Conservation (phyloP, 2,113 vertebrate genomes). For the Phrynosoma platyrhinos region DNA sequence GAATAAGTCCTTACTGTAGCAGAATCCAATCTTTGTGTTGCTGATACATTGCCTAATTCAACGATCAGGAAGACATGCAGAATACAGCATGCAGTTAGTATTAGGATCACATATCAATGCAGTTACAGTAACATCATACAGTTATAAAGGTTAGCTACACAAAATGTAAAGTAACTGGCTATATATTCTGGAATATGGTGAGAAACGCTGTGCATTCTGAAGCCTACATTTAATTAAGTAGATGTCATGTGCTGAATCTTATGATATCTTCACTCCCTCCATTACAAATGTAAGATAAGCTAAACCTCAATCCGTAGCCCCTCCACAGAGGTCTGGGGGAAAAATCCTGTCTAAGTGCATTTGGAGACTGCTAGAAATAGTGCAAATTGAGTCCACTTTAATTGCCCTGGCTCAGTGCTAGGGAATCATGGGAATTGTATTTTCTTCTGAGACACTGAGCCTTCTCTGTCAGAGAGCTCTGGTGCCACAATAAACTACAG, state of each 20-base stretch:
- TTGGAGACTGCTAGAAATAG: no score
- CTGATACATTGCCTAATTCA: constrained; percentile 88
- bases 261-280: background rate
- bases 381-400: no score
- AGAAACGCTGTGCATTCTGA: background rate
- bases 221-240: background rate
- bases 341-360: background rate
- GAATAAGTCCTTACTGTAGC: constrained; percentile 98
- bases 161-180: constrained; percentile 14
- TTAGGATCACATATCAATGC: constrained; percentile 31
- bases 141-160: constrained; percentile 45
- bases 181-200: background rate
- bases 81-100: constrained; percentile 92
- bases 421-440: no score
- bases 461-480: no score
- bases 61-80: constrained; percentile 84
- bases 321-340: background rate
- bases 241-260: background rate
- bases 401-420: no score
- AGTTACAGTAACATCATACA: constrained; percentile 43
- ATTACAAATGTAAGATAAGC: background rate
- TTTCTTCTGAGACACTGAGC: no score
- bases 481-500: no score
- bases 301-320: background rate
- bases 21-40: constrained; percentile 94